Evolutionary conservation across 2,888 invertebrate species (phyloP).

Genomic region (Tetanocera ferruginea): DNA sequence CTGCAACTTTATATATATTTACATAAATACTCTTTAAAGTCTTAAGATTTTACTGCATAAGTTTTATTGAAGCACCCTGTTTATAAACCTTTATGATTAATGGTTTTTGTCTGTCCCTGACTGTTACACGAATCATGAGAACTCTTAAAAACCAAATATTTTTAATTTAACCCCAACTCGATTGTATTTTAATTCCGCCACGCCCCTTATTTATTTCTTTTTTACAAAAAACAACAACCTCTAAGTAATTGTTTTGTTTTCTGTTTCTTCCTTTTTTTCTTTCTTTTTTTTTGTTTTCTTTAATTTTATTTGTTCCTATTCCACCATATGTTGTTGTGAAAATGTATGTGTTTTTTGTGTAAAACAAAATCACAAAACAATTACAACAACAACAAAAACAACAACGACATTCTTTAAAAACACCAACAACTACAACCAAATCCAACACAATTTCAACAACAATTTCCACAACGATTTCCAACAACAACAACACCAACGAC

Average conservation of each 20-base stretch:
- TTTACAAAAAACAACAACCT: constrained; percentile 1
- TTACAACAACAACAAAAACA: constrained; percentile 28
- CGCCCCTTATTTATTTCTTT: background rate
- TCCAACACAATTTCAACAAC: constrained; percentile 20
- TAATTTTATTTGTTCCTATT: constrained; percentile 42
- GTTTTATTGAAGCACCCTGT: no score
- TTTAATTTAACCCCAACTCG: background rate
- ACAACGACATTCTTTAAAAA: constrained; percentile 9
- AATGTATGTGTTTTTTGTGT: constrained; percentile 33
- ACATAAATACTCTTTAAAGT: background rate
- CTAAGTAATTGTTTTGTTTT: constrained; percentile 7
- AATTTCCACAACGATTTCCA: constrained; percentile 18
- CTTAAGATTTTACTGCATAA: background rate
- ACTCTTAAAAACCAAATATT: background rate
- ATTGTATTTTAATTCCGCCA: background rate
- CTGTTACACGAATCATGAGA: no score
- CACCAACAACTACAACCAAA: constrained; percentile 22
- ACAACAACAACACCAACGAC: constrained; percentile 10
- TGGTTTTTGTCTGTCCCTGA: no score
- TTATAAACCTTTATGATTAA: no score
- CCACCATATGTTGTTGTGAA: constrained; percentile 27
- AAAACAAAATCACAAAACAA: constrained; percentile 26
- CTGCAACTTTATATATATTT: background rate
- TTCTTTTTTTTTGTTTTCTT: constrained; percentile 43
- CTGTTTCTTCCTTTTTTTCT: constrained; percentile 20